phyloP scores from a whole-genome alignment of 1,140 invertebrate species.

The Zaprionus kolodkinae region DNA sequence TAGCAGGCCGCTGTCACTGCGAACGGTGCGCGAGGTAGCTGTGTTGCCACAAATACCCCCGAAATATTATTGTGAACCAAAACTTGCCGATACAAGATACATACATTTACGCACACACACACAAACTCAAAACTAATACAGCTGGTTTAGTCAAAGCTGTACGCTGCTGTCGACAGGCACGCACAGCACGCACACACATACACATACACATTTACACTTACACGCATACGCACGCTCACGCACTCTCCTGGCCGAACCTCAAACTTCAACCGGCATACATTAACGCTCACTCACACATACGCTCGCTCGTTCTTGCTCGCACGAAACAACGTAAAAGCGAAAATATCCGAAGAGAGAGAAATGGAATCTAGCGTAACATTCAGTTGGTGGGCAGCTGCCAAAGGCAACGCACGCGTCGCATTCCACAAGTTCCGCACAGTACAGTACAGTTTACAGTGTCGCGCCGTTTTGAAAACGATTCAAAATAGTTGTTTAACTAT shows the following conservation, averaged over 20 bases:
- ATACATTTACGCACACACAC: slow-evolving; percentile 2
- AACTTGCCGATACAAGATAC: slow-evolving; percentile 45
- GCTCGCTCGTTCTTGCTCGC: neutral
- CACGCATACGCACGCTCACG: neutral
- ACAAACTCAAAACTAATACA: slow-evolving; percentile 35
- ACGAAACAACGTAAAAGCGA: neutral
- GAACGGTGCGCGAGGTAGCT: neutral
- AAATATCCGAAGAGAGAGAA: slow-evolving; percentile 51
- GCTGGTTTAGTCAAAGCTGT: slow-evolving; percentile 32
- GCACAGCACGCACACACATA: slow-evolving; percentile 27
- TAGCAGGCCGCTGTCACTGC: slow-evolving; percentile 2
- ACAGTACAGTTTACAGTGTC: neutral
- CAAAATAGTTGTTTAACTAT: slow-evolving; percentile 2
- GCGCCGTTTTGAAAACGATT: slow-evolving; percentile 26
- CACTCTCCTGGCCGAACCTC: slow-evolving; percentile 1
- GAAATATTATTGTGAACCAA: slow-evolving; percentile 28
- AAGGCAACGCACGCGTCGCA: slow-evolving; percentile 56
- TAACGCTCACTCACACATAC: slow-evolving; percentile 12
- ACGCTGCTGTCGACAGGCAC: slow-evolving; percentile 21
- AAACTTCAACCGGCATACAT: neutral
- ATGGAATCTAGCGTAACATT: slow-evolving; percentile 62
- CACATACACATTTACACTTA: neutral
- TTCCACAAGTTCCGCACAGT: slow-evolving; percentile 13
- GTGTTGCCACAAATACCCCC: slow-evolving; percentile 18
- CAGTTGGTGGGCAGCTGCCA: slow-evolving; percentile 71